These are phyloP conservation scores for Plusia festucae DNA, from an alignment of 2,888 invertebrate species.

Conservation along the genomic window DNA sequence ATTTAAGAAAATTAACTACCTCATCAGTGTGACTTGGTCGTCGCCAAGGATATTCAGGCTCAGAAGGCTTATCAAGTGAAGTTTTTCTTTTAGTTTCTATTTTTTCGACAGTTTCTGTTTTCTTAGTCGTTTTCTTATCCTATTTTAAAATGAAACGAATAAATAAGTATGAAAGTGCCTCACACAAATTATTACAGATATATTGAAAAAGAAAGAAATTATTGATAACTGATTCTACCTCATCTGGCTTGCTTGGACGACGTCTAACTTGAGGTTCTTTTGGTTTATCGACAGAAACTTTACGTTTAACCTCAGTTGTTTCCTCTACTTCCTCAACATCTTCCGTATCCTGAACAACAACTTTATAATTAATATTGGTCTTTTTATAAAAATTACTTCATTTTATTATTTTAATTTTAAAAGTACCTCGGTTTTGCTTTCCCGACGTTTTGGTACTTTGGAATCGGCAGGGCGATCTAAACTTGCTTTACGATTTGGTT, in stretches of 20 bases:
- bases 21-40: conserved; percentile 62
- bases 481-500: conserved; percentile 73
- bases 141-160: conserved; percentile 21
- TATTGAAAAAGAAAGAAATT: not conserved
- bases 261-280: conserved; percentile 53
- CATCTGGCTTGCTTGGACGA: conserved; percentile 48
- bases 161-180: not conserved
- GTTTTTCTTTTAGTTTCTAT: conserved; percentile 62
- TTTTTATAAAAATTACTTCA: not conserved
- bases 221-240: conserved; percentile 58
- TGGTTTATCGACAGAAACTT: conserved; percentile 53
- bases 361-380: conserved; percentile 23
- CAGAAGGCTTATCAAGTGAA: conserved; percentile 58
- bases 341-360: conserved; percentile 65
- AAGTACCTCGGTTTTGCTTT: conserved; percentile 73
- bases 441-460: conserved; percentile 61
- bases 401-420: not conserved
- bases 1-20: conserved; percentile 45
- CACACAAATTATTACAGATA: not conserved
- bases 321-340: conserved; percentile 64
- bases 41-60: conserved; percentile 57
- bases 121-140: conserved; percentile 56
- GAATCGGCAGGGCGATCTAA: conserved; percentile 62
- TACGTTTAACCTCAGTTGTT: conserved; percentile 64
- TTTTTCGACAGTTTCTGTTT: conserved; percentile 54